Base-by-base conservation (phyloP, 1,140 invertebrate genomes). In the Caenorhabditis remanei region DNA sequence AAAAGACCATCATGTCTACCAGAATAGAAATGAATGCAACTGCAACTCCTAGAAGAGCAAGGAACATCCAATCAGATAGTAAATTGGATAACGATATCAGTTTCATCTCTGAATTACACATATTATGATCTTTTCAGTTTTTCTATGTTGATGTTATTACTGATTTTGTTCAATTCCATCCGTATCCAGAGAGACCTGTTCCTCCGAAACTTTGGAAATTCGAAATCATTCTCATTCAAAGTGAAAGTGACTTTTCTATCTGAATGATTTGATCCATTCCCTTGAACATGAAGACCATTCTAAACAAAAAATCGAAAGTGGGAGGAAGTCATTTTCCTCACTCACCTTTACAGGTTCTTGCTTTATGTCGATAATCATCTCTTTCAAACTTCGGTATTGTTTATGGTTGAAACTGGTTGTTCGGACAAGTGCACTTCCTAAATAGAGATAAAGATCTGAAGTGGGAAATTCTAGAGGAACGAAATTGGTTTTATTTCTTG, bases 21-120 rank as follows among this genome's bases (percentile, higher is more conserved):
- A 89, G 58, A 88, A 92, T 91, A 8, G 91, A 92, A 8, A 88
- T 79, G 11, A 92, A 61, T 11, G 91, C 91, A 86, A 92, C 92
- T 83, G 85, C 87, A 61, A 92, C 90, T 61, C 91, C 91, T 13
- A 92, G 87, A 56, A 90, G 85, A 21, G 90, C 91, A 61, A 92
- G 82, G 56, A 92, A 90, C 41, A 92, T 84, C 91, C 91, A 92
- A 86, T 92, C 91, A 4, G 90, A 89, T 16, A 92, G 65, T 32
- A 90, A 32, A 32, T 85, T 61, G 4, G 79, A 75, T 16, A 90
- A 48, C 19, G 86, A 84, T 43, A 46, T 40, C 83, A 86, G 75
- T 67, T 89, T 82, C 43, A 85, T 24, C 24, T 87, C 89, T 89
- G 48, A 88, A 89, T 5, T 8, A 8, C 13, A 41, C 11, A 48